Percentiles rank a stretch among this genome's conserved stretches.
phyloP scores from a whole-genome alignment of 2,888 invertebrate genomes.

The Caenorhabditis virilis region DNA sequence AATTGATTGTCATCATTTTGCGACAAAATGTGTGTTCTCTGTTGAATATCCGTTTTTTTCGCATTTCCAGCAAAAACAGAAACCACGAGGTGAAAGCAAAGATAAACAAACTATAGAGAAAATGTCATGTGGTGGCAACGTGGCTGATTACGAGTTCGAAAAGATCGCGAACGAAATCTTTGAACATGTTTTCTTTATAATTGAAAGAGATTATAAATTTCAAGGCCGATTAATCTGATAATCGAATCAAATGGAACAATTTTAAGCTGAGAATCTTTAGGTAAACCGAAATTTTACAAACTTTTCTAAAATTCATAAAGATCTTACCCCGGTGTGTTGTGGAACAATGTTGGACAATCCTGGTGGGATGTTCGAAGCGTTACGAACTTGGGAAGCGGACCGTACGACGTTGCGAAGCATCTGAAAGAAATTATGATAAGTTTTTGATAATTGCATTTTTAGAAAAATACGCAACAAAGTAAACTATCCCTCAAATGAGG shows the following conservation, averaged over 20 bases:
- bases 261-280: not conserved
- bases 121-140: too few relatives aligned
- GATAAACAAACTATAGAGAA: too few relatives aligned
- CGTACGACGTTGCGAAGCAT: constrained; percentile 30
- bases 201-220: not conserved
- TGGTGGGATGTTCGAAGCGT: constrained; percentile 24
- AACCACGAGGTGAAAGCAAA: too few relatives aligned
- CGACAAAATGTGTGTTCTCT: too few relatives aligned
- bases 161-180: not conserved
- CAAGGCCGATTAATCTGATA: not conserved
- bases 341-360: constrained; percentile 31
- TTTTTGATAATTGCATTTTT: not conserved
- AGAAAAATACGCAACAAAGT: too few relatives aligned
- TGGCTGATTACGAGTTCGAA: constrained; percentile 7
- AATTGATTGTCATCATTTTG: constrained; percentile 24
- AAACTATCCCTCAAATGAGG: too few relatives aligned
- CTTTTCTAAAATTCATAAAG: not conserved
- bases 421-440: not conserved
- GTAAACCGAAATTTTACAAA: not conserved
- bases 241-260: not conserved
- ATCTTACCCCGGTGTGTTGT: constrained; percentile 30
- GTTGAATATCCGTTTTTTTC: too few relatives aligned
- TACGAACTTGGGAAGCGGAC: constrained; percentile 14
- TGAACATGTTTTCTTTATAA: not conserved
- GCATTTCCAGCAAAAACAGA: too few relatives aligned